Base-by-base conservation (phyloP, 2,888 invertebrate genomes). In the Luffia ferchaultella region DNA sequence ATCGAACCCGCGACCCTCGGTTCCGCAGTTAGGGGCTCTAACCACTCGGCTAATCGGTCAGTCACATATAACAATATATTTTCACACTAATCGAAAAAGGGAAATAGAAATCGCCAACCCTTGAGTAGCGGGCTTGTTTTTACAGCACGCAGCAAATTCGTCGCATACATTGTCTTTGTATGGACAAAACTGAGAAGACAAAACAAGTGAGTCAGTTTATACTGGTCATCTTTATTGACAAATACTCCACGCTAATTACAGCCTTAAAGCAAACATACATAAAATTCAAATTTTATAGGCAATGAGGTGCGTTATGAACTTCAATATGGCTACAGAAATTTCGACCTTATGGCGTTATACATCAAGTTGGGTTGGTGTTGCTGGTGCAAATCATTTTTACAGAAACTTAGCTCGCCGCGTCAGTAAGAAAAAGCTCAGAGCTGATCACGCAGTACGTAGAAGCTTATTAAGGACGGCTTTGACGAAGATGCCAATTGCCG, bases 111-210 rank as follows among this genome's bases (percentile, higher is more conserved):
- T 18, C 12, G 60, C 3, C 70, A 71, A 52, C 73, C 73, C 70
- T 75, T 47, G 46, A 51, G 53, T 53, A 52, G 55, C 53, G 57
- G 61, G 60, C 62, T 52, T 60, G 60, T 76, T 76, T 75, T 76
- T 75, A 67, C 67, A 62, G 57, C 60, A 57, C 65, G 57, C 63
- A 61, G 65, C 68, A 67, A 69, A 75, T 74, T 74, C 73, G 62
- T 63, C 69, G 69, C 73, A 76, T 78, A 71, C 69, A 70, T 74
- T 74, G 74, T 71, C 77, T 76, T 71, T 68, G 71, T 78, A 74
- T 70, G 76, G 75, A 75, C 73, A 74, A n/a, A n/a, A n/a, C n/a
- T n/a, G n/a, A n/a, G n/a, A n/a, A n/a, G n/a, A n/a, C n/a, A n/a
- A 76, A 76, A 75, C 77, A 76, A 76, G 76, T 73, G 73, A 73